Conservation (phyloP, 2,888 invertebrate genomes). For the Leuctra nigra region DNA sequence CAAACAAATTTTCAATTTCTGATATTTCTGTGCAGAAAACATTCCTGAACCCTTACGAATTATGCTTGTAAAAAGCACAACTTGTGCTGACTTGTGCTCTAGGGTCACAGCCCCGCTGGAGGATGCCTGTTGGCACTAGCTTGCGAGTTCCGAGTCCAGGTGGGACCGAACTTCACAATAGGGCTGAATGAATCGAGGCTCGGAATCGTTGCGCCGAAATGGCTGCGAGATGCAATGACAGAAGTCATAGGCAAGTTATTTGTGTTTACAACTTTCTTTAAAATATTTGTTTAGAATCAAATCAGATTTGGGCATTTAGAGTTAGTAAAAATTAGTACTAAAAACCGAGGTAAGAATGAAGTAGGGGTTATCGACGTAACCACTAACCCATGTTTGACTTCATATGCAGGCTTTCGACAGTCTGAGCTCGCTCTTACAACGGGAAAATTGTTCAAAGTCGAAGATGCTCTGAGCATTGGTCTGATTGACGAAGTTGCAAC, state of each 20-base stretch:
- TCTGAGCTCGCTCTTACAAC: constrained; percentile 69
- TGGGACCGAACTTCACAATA: constrained; percentile 66
- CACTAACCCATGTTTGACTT: no score
- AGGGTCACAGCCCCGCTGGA: constrained; percentile 79
- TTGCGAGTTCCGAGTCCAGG: constrained; percentile 82
- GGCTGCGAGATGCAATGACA: constrained; percentile 51
- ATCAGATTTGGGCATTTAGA: no score
- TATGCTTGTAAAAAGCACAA: not conserved
- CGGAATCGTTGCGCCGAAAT: constrained; percentile 70
- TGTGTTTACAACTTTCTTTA: no score
- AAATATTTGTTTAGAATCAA: no score
- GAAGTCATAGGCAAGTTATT: constrained; percentile 57
- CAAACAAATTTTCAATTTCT: no score
- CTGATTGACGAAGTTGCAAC: constrained; percentile 67
- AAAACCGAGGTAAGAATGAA: no score
- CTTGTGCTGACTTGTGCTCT: constrained; percentile 6
- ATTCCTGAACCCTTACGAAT: no score
- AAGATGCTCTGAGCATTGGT: constrained; percentile 69
- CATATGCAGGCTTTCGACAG: no score
- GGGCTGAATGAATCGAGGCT: constrained; percentile 83
- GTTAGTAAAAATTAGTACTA: no score
- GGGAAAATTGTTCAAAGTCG: constrained; percentile 65
- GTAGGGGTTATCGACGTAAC: no score
- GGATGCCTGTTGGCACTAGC: constrained; percentile 72
- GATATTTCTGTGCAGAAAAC: no score